A percentile compares a stretch with the other conserved stretches of the same genome.
Evolutionary conservation across 2,113 vertebrate species (phyloP).

Genomic region (Microtus montanus): DNA sequence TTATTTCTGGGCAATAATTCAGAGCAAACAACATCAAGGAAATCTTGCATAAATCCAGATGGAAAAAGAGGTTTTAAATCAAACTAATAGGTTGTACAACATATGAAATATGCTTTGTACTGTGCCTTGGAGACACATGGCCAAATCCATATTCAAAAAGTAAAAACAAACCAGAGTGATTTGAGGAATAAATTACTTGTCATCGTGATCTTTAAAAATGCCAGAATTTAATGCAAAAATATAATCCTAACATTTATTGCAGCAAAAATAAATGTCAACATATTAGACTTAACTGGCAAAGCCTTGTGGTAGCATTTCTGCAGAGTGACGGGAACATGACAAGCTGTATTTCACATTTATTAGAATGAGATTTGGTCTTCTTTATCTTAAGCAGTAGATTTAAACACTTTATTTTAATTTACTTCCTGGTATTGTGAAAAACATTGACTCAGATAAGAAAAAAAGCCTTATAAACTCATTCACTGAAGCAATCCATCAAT

Average conservation of each 20-base stretch:
- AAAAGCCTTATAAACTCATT: conserved; percentile 76
- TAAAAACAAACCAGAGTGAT: conserved; percentile 87
- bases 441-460: conserved; percentile 84
- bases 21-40: conserved; percentile 88
- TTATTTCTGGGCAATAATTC: conserved; percentile 89
- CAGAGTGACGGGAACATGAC: conserved; percentile 87
- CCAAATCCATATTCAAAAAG: conserved; percentile 88
- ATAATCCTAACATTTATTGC: conserved; percentile 91
- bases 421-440: conserved; percentile 82
- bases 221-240: conserved; percentile 91
- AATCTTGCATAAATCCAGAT: conserved; percentile 85
- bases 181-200: conserved; percentile 91
- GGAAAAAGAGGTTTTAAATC: conserved; percentile 89
- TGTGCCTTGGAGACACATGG: conserved; percentile 87
- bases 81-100: conserved; percentile 89
- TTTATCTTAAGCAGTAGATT: conserved; percentile 88
- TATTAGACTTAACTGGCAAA: conserved; percentile 89
- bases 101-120: conserved; percentile 86
- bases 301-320: conserved; percentile 87
- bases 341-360: conserved; percentile 88
- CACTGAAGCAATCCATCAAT: conserved; percentile 82
- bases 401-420: conserved; percentile 89
- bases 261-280: conserved; percentile 91
- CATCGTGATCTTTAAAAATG: conserved; percentile 91
- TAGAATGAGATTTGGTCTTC: conserved; percentile 86